Evolutionary conservation across 2,888 invertebrate genomes (phyloP), one percentile per base, ranked within the genome.

Genomic region (Pandemis cinnamomeana): DNA sequence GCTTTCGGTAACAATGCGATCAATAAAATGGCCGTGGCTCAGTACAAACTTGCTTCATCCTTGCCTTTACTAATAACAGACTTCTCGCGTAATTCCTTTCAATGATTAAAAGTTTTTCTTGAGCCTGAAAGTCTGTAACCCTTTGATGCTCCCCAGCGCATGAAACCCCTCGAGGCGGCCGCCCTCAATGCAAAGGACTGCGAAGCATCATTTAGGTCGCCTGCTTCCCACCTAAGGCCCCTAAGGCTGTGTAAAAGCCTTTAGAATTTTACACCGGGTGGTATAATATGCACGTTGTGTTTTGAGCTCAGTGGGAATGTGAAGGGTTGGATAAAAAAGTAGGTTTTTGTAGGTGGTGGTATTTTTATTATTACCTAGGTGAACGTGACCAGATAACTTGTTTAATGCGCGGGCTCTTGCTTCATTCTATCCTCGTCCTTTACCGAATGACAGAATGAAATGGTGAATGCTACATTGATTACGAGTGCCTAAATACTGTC

Each of bases 131-230:
- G 44, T 10, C 44, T 10, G 13, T 10, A 58, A 44, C 41, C 67
- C 67, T 67, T 67, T 67, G 44, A 61, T 8, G n/a, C 11, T 27
- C 58, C 58, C 41, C 44, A 44, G 41, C 66, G 66, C 8, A 66
- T 61, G 71, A 76, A 66, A 77, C 70, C 80, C 82, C 82, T 69
- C 72, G 55, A 77, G 80, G 79, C 75, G 76, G 61, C 71, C 79
- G 72, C 79, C 82, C 78, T 80, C 77, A 80, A 86, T 83, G 81
- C 81, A 76, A 84, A 88, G 88, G 87, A 87, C 83, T 83, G 72
- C 76, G 67, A 68, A 81, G 77, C 80, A 78, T 83, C 82, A 88
- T 88, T 87, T 86, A 82, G 89, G 89, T 89, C 88, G 85, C 84
- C 82, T 78, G 78, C 75, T 69, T 72, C 75, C 72, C 69, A 78